Percentiles rank a stretch among this genome's conserved stretches.
Conservation (phyloP, 2,797 vertebrate genomes). For the Sciurus carolinensis region DNA sequence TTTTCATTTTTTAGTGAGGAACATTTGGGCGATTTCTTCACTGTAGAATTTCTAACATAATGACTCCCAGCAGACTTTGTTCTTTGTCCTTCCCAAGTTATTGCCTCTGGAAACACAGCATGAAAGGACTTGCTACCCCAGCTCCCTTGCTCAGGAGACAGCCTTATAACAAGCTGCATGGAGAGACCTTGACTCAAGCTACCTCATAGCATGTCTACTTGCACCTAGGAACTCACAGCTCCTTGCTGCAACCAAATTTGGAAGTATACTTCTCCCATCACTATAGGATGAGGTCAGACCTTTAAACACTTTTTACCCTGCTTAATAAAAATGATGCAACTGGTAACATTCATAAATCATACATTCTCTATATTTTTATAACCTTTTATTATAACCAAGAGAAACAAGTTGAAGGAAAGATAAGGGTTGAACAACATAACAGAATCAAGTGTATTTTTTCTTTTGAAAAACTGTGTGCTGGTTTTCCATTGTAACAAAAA, state of each 20-base stretch:
- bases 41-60: neutral
- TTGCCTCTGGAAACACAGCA: neutral
- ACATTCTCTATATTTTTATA: neutral
- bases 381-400: neutral
- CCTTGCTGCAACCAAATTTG: neutral
- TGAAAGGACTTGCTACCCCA: neutral
- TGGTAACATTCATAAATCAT: neutral
- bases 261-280: neutral
- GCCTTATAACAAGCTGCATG: neutral
- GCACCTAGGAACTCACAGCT: neutral
- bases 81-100: neutral
- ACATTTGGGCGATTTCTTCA: neutral
- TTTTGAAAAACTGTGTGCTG: neutral
- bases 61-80: neutral
- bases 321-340: neutral
- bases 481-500: neutral
- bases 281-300: neutral
- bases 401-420: neutral
- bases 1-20: constrained; percentile 25
- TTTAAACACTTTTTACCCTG: neutral
- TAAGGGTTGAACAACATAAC: neutral
- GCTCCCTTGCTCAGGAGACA: neutral
- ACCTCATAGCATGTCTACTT: neutral
- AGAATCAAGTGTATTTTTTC: neutral
- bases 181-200: neutral